Base-by-base conservation (phyloP, 2,797 vertebrate genomes). In the Parotocinclus haroldoi region DNA sequence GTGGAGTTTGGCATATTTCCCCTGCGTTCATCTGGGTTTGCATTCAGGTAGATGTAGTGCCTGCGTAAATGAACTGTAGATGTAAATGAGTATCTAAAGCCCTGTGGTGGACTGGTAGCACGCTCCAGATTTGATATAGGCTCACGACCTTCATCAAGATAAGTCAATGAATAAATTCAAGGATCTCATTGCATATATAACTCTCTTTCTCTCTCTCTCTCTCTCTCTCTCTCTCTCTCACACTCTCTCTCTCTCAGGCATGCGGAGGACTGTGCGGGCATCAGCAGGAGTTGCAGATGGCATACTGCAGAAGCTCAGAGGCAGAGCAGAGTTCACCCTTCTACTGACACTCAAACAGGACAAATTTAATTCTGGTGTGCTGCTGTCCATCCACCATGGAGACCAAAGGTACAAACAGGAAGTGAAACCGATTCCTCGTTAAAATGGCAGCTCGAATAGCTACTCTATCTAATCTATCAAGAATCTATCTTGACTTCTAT, bases 381-480 rank as follows among this genome's bases (percentile, higher is more conserved):
- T 94, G 76, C 78, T 94, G 59, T 94, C 93, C 68, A 81, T 94
- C 79, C 93, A 93, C 74, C 89, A 92, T 71, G 87, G 92, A 81
- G 91, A 93, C 79, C 90, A 92, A 75, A 92, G 91, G 92, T 94
- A 60, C 36, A n/a, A n/a, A n/a, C n/a, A 46, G 27, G 1, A 27
- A 27, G 27, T 27, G 27, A 27, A 5, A 27, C 27, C 27, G 27
- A 2, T 27, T 27, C 14, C 13, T 11, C 13, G 18, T 3, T 45
- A 12, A 51, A 50, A 50, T 61, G 16, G 48, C 12, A 55, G 12
- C 4, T 42, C 4, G 7, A 42, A 42, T 42, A 4, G 27, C 27
- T 27, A 27, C 27, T 2, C 27, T n/a, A 40, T 40, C 5, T 40
- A 40, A 40, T 40, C 38, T 5, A 8, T 9, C 1, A 3, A 9